Base-by-base conservation (phyloP, 2,888 invertebrate genomes). In the Argyra leucocephala region DNA sequence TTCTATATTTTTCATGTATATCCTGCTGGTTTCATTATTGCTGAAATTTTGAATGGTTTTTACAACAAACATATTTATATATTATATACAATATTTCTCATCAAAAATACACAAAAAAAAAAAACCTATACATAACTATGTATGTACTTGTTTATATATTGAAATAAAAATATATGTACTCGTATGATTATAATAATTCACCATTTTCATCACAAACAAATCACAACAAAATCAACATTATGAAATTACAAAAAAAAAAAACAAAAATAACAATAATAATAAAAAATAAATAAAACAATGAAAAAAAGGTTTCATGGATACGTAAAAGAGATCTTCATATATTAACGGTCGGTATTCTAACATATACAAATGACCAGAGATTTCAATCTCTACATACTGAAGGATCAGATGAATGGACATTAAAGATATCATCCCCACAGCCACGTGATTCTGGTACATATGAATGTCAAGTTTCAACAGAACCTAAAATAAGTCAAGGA, bases 251-350 rank as follows among this genome's bases (percentile, higher is more conserved):
- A 48, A 9, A 36, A 21, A n/a, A 21, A 26, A 62, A 62, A 62
- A 62, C 6, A 21, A 36, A n/a, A 22, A 12, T 5, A 31, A 36
- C 9, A 62, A 61, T 31, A 31, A n/a, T 26, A 26, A 26, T 26
- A 37, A 37, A 10, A 48, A 48, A 48, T 18, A 18, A 31, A 36
- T 7, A 36, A 62, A 63, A 65, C 57, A 65, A 36, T 18, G 58
- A 65, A 65, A 26, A 61, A 60, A 62, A 89, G 89, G 89, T 89
- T 31, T 89, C 89, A n/a, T 89, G 90, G 89, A 89, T 89, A 69
- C 82, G 90, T n/a, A 88, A 89, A 73, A 82, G 89, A 23, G 90
- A 90, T 76, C 82, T 89, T 61, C 89, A 90, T 82, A 84, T 86
- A 71, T 77, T 86, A 69, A 86, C 86, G 3, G 86, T 86, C 15